A percentile compares a stretch with the other conserved stretches of the same genome.
Conservation (phyloP, 1,140 invertebrate genomes). For the Neodiprion virginianus region DNA sequence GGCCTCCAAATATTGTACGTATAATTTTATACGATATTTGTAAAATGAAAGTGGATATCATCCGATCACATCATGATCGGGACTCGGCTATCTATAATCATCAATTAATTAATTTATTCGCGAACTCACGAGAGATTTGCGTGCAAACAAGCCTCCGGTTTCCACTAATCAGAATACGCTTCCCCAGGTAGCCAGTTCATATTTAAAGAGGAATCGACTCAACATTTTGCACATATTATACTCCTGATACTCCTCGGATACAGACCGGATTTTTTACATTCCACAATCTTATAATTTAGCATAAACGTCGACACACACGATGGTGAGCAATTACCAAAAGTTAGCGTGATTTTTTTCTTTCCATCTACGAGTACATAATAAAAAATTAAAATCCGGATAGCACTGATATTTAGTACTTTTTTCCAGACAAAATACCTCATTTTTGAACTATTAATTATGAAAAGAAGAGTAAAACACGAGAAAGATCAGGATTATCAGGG, state of each 20-base stretch:
- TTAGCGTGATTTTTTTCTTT: no score
- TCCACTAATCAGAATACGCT: constrained; percentile 32
- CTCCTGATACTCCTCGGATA: not conserved
- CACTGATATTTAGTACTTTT: no score
- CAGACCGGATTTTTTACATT: not conserved
- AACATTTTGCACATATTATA: not conserved
- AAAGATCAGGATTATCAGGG: not conserved
- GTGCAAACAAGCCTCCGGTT: constrained; percentile 42
- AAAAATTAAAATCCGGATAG: no score
- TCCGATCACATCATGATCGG: constrained; percentile 26
- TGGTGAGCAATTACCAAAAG: not conserved
- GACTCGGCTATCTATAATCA: not conserved
- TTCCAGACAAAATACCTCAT: no score
- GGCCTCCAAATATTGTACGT: no score
- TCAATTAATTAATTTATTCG: constrained; percentile 21
- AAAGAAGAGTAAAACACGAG: no score
- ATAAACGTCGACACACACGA: not conserved
- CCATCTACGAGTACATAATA: no score
- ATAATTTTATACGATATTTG: no score
- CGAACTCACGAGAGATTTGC: not conserved
- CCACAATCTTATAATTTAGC: no score
- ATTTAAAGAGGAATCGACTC: constrained; percentile 13
- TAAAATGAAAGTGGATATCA: constrained; percentile 24
- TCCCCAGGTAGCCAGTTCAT: not conserved
- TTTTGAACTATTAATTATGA: no score